A percentile compares a stretch with the other conserved stretches of the same genome.
phyloP scores from a whole-genome alignment of 64 coral and sea anemone genomes.

The Montipora foliosa region DNA sequence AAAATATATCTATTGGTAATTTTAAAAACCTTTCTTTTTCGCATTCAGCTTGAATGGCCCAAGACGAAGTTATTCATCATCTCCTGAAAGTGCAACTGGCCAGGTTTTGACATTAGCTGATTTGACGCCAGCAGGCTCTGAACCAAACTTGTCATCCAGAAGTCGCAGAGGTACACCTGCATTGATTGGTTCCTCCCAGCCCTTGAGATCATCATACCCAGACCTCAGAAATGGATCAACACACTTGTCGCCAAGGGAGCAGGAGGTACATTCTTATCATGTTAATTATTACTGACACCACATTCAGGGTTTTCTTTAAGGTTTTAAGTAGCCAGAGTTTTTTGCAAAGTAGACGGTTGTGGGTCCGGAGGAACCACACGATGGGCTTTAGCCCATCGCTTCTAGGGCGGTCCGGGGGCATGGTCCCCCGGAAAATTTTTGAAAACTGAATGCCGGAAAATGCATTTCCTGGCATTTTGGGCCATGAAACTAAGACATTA shows the following conservation, averaged over 20 bases:
- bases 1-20: too few species aligned
- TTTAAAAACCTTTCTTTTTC: neutral
- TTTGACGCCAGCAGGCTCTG: slow-evolving; percentile 85
- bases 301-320: too few species aligned
- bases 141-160: slow-evolving; percentile 69
- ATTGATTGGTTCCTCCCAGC: slow-evolving; percentile 47
- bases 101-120: slow-evolving; percentile 95
- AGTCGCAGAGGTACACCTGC: slow-evolving; percentile 40
- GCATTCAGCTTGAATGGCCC: slow-evolving; percentile 54
- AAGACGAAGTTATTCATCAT: slow-evolving; percentile 76
- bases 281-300: neutral
- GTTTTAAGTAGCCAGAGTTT: too few species aligned
- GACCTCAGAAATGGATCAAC: slow-evolving; percentile 81
- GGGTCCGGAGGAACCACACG: too few species aligned
- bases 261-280: slow-evolving; percentile 54
- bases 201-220: slow-evolving; percentile 77
- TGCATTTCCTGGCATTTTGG: too few species aligned
- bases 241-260: slow-evolving; percentile 82
- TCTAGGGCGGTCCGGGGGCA: too few species aligned
- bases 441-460: too few species aligned
- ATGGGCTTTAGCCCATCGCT: too few species aligned
- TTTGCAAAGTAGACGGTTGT: too few species aligned
- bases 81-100: slow-evolving; percentile 78
- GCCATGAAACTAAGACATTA: too few species aligned
- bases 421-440: too few species aligned